Conservation (phyloP, 2,888 invertebrate genomes). For the Miltochrista miniata region DNA sequence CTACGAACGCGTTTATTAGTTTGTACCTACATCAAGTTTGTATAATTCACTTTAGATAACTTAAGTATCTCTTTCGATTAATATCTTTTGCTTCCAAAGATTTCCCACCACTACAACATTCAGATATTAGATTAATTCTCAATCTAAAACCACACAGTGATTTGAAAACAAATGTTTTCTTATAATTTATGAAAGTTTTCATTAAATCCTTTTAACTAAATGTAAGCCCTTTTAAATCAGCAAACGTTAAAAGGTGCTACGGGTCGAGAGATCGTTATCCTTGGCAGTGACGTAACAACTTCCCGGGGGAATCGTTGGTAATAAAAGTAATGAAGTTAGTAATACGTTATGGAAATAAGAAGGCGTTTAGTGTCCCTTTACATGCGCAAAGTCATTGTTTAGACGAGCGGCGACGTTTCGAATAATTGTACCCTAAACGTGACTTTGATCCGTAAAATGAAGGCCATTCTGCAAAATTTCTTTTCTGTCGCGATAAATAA, state of each 20-base stretch:
- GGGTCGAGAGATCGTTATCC: conserved; percentile 19
- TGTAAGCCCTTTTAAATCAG: conserved; percentile 2
- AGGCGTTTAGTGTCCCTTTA: conserved; percentile 28
- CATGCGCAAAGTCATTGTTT: conserved; percentile 5
- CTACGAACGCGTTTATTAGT: too few species aligned
- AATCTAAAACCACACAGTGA: too few species aligned
- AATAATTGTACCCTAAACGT: conserved; percentile 23
- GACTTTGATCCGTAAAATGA: background rate
- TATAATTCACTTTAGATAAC: too few species aligned
- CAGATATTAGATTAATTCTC: too few species aligned
- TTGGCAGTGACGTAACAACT: conserved; percentile 24
- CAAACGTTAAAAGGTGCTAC: conserved; percentile 9
- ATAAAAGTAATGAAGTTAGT: conserved; percentile 37
- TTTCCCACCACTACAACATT: too few species aligned
- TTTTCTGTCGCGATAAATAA: background rate
- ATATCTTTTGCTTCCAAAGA: too few species aligned
- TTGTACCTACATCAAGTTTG: too few species aligned
- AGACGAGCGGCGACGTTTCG: too few species aligned
- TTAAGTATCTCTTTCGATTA: too few species aligned
- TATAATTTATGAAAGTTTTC: background rate
- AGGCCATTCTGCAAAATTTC: background rate
- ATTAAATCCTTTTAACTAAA: background rate
- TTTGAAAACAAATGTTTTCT: background rate
- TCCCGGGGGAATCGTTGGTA: conserved; percentile 23
- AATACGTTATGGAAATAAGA: conserved; percentile 32